Percentiles rank a stretch among this genome's conserved stretches.
Conservation (phyloP, 1,140 invertebrate species). For the Procambarus virginalis region DNA sequence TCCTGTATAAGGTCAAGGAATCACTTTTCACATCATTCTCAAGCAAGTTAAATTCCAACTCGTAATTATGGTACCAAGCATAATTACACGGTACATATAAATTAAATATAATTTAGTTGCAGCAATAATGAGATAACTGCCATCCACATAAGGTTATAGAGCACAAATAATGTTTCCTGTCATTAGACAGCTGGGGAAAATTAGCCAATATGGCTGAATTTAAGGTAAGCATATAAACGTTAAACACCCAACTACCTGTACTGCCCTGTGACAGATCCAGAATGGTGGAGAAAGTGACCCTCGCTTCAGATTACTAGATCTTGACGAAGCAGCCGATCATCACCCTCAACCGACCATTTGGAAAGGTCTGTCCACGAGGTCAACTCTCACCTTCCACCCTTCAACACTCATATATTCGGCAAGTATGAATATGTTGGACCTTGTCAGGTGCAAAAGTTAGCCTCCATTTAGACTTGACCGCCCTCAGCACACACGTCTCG, state of each 20-base stretch:
- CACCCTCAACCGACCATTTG: background rate
- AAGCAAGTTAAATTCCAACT: too few species aligned
- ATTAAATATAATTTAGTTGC: too few species aligned
- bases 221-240: background rate
- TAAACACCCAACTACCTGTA: background rate
- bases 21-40: too few species aligned
- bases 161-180: too few species aligned
- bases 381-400: background rate
- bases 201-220: too few species aligned
- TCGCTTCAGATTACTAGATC: background rate
- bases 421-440: background rate
- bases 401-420: background rate
- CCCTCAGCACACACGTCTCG: background rate
- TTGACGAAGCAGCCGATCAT: background rate
- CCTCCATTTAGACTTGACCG: background rate
- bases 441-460: too few species aligned
- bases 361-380: background rate
- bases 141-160: too few species aligned
- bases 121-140: too few species aligned
- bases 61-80: too few species aligned
- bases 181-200: too few species aligned
- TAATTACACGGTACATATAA: too few species aligned
- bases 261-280: constrained; percentile 6
- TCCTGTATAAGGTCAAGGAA: too few species aligned
- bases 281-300: background rate